Base-by-base conservation (phyloP, 2,888 invertebrate genomes). In the Tenthredo notha region DNA sequence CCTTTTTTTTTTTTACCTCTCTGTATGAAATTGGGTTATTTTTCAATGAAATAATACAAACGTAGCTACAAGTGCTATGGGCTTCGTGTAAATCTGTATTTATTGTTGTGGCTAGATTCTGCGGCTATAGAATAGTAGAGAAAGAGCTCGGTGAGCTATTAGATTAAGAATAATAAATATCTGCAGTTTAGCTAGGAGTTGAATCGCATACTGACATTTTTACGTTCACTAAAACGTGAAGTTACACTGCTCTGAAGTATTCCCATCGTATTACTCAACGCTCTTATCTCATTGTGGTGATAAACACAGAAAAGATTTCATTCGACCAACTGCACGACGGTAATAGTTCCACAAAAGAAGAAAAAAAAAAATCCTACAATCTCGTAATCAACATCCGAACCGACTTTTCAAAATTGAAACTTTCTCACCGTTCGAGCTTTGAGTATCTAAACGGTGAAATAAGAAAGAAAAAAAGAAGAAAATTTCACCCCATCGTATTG, bases 151-250 rank as follows among this genome's bases (percentile, higher is more conserved):
- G 37, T 61, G 80, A 80, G 40, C 80, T 80, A 80, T 80, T 80
- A 61, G 37, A 61, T 80, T 61, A 80, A 40, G 61, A 80, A 80
- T 80, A 80, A 80, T 80, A 80, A 80, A 80, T 80, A 80, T 80
- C 80, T 37, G 58, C 58, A 61, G 58, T 80, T 61, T 80, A 80
- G 61, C 80, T 37, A 40, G 50, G n/a, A 25, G 40, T 40, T 80
- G 80, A 80, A 58, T 61, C 18, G 80, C 61, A 12, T 21, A 58
- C 21, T 33, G 58, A 80, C 58, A 80, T 61, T 80, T 80, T 58
- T 21, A 80, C 61, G 80, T 80, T 21, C 61, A 37, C 40, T 50
- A 80, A 61, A 43, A 80, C 80, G 61, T 80, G 40, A 61, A 61
- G 58, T 37, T 54, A 77, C 77, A 29, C 29, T 7, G 18, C 29